Conservation (phyloP, 37 sponge, comb jelly and placozoan species). For the Halisarca cf. caerulea region DNA sequence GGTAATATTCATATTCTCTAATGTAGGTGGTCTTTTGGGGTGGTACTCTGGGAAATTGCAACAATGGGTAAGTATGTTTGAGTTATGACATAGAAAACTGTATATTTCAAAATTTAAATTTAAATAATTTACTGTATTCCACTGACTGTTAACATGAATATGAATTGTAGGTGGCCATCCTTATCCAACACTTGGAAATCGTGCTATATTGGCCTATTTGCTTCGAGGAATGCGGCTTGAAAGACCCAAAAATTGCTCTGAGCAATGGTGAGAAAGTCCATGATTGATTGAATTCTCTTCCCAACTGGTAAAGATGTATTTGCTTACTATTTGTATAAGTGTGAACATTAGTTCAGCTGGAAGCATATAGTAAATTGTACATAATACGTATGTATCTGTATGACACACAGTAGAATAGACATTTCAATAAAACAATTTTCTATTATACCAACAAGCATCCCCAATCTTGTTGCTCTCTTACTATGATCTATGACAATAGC, state of each 20-base stretch:
- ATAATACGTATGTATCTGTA: too few relatives aligned
- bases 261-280: constrained; percentile 50
- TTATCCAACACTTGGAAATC: constrained; percentile 6
- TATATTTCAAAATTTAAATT: too few relatives aligned
- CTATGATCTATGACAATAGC: too few relatives aligned
- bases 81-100: background rate
- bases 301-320: too few relatives aligned
- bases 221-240: constrained; percentile 54
- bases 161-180: constrained; percentile 32
- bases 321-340: too few relatives aligned
- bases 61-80: constrained; percentile 73
- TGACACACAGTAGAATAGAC: too few relatives aligned
- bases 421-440: too few relatives aligned
- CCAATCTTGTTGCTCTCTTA: too few relatives aligned
- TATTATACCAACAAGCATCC: too few relatives aligned
- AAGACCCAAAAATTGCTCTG: constrained; percentile 54
- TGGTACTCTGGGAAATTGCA: constrained; percentile 73
- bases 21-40: constrained; percentile 65
- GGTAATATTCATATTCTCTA: background rate
- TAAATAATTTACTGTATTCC: background rate
- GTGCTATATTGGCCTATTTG: background rate
- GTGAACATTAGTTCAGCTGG: too few relatives aligned
- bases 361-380: too few relatives aligned
- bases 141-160: background rate
- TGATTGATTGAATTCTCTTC: too few relatives aligned